phyloP scores from a whole-genome alignment of 2,797 vertebrate species.

The Carduelis carduelis region DNA sequence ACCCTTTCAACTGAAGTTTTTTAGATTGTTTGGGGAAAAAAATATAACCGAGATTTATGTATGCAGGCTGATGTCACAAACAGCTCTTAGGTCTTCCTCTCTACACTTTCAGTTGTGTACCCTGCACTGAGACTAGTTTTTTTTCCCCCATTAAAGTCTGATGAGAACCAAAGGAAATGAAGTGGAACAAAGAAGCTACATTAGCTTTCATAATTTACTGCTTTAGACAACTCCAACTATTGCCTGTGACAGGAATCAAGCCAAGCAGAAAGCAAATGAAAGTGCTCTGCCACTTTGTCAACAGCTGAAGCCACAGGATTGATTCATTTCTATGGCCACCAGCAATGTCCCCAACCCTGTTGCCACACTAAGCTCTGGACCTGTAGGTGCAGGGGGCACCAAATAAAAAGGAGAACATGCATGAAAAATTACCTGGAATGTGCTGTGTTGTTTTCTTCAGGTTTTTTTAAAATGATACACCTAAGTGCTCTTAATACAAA shows the following conservation, averaged over 20 bases:
- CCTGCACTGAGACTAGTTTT: not conserved
- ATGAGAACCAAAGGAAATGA: not conserved
- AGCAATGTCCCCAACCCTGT: rapidly evolving
- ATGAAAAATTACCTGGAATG: not conserved
- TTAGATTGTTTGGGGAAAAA: not conserved
- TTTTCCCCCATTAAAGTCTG: not conserved
- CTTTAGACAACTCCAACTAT: not conserved
- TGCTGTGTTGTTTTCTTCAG: not conserved
- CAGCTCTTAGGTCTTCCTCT: not conserved
- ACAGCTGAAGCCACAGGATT: not conserved
- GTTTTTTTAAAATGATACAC: not conserved
- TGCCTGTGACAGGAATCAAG: conserved; percentile 2
- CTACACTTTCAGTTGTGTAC: not conserved
- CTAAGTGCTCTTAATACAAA: not conserved
- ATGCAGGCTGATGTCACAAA: not conserved
- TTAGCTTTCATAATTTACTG: conserved; percentile 33
- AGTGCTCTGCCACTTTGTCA: not conserved
- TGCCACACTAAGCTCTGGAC: not conserved
- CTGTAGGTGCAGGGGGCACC: not conserved
- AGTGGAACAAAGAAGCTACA: conserved; percentile 4
- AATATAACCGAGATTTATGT: not conserved
- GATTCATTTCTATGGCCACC: not conserved
- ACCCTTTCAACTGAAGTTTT: not conserved
- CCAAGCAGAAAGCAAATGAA: conserved; percentile 33
- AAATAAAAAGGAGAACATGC: not conserved